Evolutionary conservation across 2,888 invertebrate genomes (phyloP), one percentile per base, ranked within the genome.

Genomic region (Drosophila mettleri): DNA sequence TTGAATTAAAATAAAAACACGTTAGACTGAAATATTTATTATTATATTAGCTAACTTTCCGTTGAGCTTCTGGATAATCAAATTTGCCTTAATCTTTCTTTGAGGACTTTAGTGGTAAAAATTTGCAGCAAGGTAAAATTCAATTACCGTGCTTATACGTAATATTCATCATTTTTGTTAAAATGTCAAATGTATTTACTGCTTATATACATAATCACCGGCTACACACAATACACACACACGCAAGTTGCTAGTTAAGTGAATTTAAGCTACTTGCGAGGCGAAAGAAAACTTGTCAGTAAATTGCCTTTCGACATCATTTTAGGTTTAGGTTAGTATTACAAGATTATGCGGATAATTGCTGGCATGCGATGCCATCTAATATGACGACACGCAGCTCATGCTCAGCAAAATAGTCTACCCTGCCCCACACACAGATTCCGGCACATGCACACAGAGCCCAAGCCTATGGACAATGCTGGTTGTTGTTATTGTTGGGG

Each of bases 331-430:
- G 89, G 86, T 69, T 87, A 70, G 83, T 76, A 74, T 83, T 85
- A 89, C 88, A 89, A 89, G 88, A 86, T 89, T 83, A 88, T 73
- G 74, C 68, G 88, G 74, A 80, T 80, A 88, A 88, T 88, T 85
- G 88, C 57, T 49, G 76, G 76, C 84, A 88, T 86, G 87, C 84
- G 80, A 88, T 86, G 84, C 75, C 86, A 71, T 78, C 68, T 65
- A 78, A 81, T 85, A 79, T 69, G 67, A 76, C 76, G 66, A 69
- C 68, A 74, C 59, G 55, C 79, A 74, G 61, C 64, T 67, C 62
- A 49, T 62, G 39, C 46, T 27, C 51, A 55, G 33, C 52, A 34
- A 39, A 53, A 53, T 3, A 39, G 52, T 20, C 20, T 2, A 10
- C 52, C 6, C 33, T 43, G 43, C 34, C 14, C 16, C 55, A 18